Conservation (phyloP, 2,888 invertebrate species). For the Dryocosmus kuriphilus region DNA sequence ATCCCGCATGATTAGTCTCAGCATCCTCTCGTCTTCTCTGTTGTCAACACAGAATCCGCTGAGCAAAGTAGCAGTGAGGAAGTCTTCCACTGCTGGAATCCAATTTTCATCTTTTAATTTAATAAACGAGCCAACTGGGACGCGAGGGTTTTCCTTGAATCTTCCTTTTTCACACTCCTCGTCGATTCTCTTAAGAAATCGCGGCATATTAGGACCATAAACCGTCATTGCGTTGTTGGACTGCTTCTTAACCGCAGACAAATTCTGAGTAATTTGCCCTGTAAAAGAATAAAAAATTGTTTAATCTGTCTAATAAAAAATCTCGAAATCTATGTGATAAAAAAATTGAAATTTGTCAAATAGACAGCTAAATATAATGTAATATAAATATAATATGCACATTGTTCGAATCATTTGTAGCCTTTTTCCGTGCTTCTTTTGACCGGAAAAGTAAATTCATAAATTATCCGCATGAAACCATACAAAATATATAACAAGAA, state of each 20-base stretch:
- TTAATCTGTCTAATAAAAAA: too few species aligned
- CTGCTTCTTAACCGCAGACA: slow-evolving; percentile 80
- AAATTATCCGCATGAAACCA: too few species aligned
- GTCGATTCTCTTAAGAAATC: slow-evolving; percentile 80
- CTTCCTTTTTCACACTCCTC: slow-evolving; percentile 78
- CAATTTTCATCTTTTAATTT: slow-evolving; percentile 86
- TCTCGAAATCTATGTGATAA: too few species aligned
- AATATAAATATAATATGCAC: too few species aligned
- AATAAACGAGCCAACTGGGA: slow-evolving; percentile 86
- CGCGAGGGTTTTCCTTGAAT: slow-evolving; percentile 86
- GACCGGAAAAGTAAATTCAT: too few species aligned
- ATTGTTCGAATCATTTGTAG: too few species aligned
- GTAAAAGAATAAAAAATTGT: slow-evolving; percentile 49
- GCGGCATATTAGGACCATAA: slow-evolving; percentile 86
- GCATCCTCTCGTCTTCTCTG: slow-evolving; percentile 80
- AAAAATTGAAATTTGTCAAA: too few species aligned
- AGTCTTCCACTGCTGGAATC: slow-evolving; percentile 88
- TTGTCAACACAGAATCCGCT: slow-evolving; percentile 84
- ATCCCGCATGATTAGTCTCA: slow-evolving; percentile 79
- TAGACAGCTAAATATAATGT: too few species aligned
- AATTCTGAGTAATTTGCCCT: slow-evolving; percentile 77
- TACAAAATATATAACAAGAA: too few species aligned
- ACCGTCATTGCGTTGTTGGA: slow-evolving; percentile 82
- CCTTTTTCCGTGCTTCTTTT: too few species aligned
- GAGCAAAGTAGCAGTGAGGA: slow-evolving; percentile 80